Evolutionary conservation across 2,888 invertebrate genomes (phyloP).

Genomic region (Tenthredo mesomela): DNA sequence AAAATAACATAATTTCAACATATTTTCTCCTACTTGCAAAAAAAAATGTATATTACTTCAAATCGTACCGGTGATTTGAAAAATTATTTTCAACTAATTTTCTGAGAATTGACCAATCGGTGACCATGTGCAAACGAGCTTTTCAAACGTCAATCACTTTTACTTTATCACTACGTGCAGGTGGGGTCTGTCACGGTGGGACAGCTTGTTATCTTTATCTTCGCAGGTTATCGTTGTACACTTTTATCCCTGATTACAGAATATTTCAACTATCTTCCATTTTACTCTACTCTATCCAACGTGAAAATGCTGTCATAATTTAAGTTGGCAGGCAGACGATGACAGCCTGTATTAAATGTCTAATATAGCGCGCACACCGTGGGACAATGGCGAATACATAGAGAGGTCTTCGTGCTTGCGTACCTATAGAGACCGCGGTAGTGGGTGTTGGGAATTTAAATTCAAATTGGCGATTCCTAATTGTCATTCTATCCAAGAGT

Average conservation of each 20-base stretch:
- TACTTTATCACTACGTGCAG: background rate
- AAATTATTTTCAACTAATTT: background rate
- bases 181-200: background rate
- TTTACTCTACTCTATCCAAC: background rate
- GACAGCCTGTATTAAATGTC: background rate
- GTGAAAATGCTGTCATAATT: background rate
- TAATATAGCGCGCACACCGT: background rate
- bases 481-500: slow-evolving; percentile 41
- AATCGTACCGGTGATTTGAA: background rate
- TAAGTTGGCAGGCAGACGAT: background rate
- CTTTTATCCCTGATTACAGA: background rate
- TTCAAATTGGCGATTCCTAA: slow-evolving; percentile 30
- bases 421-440: background rate
- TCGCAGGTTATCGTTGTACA: background rate
- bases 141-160: background rate
- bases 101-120: background rate
- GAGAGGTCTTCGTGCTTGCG: background rate
- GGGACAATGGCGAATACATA: background rate
- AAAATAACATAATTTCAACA: background rate
- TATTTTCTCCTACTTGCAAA: background rate
- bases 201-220: background rate
- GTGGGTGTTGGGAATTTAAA: background rate
- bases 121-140: background rate
- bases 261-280: background rate
- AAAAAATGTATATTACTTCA: background rate